phyloP scores from a whole-genome alignment of 2,113 vertebrate species.

The Gymnogyps californianus region DNA sequence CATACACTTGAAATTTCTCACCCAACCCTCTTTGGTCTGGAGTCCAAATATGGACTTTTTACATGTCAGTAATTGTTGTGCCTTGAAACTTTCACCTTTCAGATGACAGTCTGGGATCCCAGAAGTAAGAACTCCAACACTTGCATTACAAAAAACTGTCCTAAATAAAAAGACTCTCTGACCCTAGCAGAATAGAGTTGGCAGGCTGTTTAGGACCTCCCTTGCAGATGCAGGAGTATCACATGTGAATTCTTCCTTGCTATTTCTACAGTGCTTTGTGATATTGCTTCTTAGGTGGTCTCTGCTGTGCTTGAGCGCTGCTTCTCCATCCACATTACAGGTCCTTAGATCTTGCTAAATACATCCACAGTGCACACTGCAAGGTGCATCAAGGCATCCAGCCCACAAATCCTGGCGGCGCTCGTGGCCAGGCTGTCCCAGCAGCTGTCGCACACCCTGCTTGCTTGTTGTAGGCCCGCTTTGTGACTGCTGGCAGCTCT shows the following conservation, averaged over 20 bases:
- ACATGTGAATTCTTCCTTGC: not conserved
- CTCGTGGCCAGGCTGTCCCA: not conserved
- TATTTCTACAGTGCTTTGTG: not conserved
- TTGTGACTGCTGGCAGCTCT: not conserved
- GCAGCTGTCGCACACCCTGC: not conserved
- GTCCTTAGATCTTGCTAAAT: not conserved
- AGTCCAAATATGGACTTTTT: not conserved
- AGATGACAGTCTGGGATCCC: not conserved
- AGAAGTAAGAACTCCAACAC: not conserved
- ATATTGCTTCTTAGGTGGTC: not conserved
- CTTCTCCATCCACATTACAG: not conserved
- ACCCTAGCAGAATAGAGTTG: not conserved
- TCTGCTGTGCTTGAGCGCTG: not conserved
- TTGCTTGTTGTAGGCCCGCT: not conserved
- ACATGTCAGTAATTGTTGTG: too few species aligned
- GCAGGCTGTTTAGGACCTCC: not conserved
- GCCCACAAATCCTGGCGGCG: not conserved
- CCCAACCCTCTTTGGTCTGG: not conserved
- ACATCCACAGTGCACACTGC: not conserved
- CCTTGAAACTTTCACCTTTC: not conserved
- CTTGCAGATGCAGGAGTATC: not conserved
- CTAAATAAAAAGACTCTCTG: not conserved
- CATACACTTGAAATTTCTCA: not conserved
- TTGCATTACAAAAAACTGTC: not conserved
- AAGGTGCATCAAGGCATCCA: not conserved